Percentiles rank a stretch among this genome's conserved stretches.
Conservation (phyloP, 1,140 invertebrate genomes). For the Heliothis virescens region DNA sequence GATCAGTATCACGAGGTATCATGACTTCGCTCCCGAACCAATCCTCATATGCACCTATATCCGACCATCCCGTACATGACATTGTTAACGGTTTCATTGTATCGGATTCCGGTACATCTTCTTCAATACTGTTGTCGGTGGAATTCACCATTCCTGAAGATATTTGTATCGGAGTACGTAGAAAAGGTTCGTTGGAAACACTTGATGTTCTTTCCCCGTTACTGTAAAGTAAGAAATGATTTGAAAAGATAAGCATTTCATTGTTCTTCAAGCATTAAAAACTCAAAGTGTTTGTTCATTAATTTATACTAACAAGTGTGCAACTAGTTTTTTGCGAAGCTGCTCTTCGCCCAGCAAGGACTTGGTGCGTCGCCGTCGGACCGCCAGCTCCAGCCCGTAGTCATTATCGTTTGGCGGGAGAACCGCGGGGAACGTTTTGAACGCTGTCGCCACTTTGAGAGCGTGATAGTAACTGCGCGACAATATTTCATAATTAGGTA, state of each 20-base stretch:
- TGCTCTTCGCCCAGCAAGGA: constrained; percentile 75
- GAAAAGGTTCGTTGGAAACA: background rate
- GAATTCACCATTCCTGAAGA: constrained; percentile 28
- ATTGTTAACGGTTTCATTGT: constrained; percentile 49
- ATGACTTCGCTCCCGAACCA: constrained; percentile 72
- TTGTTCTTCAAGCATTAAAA: no score
- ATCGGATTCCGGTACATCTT: constrained; percentile 55
- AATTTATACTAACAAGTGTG: constrained; percentile 67
- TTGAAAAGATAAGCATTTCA: background rate
- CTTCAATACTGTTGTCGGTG: constrained; percentile 42
- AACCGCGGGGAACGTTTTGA: constrained; percentile 70
- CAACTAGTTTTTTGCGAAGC: constrained; percentile 69
- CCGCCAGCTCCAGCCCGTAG: constrained; percentile 75
- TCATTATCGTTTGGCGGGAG: constrained; percentile 66
- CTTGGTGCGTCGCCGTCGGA: constrained; percentile 76
- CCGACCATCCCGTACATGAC: constrained; percentile 63
- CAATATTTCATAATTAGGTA: background rate
- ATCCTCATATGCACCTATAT: constrained; percentile 72
- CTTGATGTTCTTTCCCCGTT: constrained; percentile 60
- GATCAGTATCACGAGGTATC: constrained; percentile 73
- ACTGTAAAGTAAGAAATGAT: constrained; percentile 52
- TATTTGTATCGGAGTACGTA: constrained; percentile 18
- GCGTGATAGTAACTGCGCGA: constrained; percentile 73
- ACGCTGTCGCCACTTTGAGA: constrained; percentile 73
- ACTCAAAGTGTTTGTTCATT: no score